A percentile compares a stretch with the other conserved stretches of the same genome.
phyloP scores from a whole-genome alignment of 2,888 invertebrate species.

The Ophioninae sp. region DNA sequence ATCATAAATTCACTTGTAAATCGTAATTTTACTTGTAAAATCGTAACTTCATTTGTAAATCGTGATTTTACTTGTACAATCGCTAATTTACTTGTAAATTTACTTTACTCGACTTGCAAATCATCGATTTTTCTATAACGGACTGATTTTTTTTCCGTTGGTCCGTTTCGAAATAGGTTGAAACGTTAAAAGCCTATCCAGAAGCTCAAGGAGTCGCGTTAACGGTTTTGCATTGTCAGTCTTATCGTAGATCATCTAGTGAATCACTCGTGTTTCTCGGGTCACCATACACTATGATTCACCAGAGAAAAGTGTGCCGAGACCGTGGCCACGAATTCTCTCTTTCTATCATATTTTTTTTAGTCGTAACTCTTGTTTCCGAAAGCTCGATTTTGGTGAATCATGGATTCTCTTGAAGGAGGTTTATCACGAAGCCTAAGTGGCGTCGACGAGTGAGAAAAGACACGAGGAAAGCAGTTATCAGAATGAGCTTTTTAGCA shows the following conservation, averaged over 20 bases:
- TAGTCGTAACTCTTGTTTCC: conserved; percentile 32
- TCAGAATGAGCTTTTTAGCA: conserved; percentile 1
- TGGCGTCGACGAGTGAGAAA: background rate
- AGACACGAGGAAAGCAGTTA: background rate
- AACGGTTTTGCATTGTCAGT: background rate
- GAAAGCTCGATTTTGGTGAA: conserved; percentile 18
- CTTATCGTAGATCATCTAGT: conserved; percentile 30
- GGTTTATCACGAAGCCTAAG: conserved; percentile 14
- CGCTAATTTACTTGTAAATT: too few species aligned
- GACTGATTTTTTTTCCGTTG: too few species aligned
- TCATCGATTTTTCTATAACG: too few species aligned
- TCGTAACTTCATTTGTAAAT: too few species aligned
- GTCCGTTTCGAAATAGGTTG: too few species aligned
- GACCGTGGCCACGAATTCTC: conserved; percentile 16
- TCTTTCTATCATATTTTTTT: conserved; percentile 27
- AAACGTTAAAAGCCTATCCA: too few species aligned
- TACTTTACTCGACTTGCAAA: too few species aligned
- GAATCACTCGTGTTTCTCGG: conserved; percentile 34
- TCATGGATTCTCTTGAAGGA: conserved; percentile 33
- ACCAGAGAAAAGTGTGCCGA: conserved; percentile 18
- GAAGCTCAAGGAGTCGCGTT: background rate
- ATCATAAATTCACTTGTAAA: too few species aligned
- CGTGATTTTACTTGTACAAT: too few species aligned
- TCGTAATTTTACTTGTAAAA: too few species aligned
- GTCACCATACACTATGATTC: conserved; percentile 30